Conservation (phyloP, 2,113 vertebrate species). For the Semnornis frantzii region DNA sequence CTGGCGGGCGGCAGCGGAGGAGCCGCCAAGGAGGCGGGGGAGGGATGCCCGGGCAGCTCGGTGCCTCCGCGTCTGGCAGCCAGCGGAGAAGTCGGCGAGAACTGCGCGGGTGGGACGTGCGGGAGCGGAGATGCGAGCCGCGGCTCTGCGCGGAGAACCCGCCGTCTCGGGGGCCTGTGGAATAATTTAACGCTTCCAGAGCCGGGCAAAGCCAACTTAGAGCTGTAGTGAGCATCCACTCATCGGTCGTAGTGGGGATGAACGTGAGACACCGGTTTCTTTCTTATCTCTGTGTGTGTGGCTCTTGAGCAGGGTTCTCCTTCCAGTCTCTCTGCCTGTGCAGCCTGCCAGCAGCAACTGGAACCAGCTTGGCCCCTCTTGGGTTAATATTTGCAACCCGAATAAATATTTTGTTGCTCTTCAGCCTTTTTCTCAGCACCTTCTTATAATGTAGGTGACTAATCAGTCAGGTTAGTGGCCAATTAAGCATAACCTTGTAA, state of each 20-base stretch:
- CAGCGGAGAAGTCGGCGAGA: background rate
- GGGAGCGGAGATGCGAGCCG: slow-evolving; percentile 26
- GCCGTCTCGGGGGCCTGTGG: background rate
- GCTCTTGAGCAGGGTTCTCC: background rate
- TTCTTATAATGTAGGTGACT: slow-evolving; percentile 52
- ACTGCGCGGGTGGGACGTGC: slow-evolving; percentile 21
- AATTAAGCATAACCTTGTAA: slow-evolving; percentile 74
- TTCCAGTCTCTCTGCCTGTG: background rate
- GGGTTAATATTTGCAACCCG: background rate
- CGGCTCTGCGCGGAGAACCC: background rate
- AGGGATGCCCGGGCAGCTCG: background rate
- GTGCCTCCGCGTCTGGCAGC: background rate
- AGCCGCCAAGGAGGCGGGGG: slow-evolving; percentile 9
- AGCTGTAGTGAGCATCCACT: background rate
- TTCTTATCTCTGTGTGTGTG: background rate
- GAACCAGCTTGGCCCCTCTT: background rate
- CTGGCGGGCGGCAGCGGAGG: background rate
- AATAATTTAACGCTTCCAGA: slow-evolving; percentile 11
- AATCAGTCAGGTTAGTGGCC: slow-evolving; percentile 72
- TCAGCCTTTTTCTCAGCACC: slow-evolving; percentile 27
- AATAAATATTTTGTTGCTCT: slow-evolving; percentile 26
- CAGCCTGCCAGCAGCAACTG: background rate
- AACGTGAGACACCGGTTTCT: background rate
- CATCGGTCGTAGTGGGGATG: background rate
- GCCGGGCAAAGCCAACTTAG: slow-evolving; percentile 44